Conservation (phyloP, 2,113 vertebrate species). For the Lepidothrix coronata region DNA sequence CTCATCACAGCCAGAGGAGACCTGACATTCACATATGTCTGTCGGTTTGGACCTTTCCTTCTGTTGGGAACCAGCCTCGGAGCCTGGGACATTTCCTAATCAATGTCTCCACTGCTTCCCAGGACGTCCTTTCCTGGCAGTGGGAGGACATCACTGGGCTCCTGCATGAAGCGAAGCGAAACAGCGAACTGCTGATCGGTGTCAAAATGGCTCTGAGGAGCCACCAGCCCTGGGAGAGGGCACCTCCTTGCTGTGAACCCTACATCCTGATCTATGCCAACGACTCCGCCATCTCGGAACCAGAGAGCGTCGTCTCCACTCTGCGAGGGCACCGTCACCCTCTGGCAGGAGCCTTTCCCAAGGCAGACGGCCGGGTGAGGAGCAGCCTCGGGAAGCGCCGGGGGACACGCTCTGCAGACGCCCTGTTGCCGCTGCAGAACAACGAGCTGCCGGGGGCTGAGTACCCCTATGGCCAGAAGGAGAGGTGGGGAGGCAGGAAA, state of each 20-base stretch:
- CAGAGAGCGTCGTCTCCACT: slow-evolving; percentile 85
- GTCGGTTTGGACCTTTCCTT: slow-evolving; percentile 82
- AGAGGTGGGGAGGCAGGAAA: slow-evolving; percentile 80
- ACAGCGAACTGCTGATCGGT: slow-evolving; percentile 80
- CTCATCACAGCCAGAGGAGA: slow-evolving; percentile 50
- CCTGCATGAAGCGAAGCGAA: slow-evolving; percentile 81
- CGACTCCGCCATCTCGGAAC: slow-evolving; percentile 90
- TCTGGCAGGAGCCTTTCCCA: slow-evolving; percentile 30
- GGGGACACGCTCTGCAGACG: slow-evolving; percentile 76
- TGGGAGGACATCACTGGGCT: slow-evolving; percentile 89
- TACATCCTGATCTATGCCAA: slow-evolving; percentile 96
- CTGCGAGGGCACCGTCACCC: slow-evolving; percentile 76
- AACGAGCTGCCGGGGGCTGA: slow-evolving; percentile 91
- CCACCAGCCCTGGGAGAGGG: slow-evolving; percentile 67
- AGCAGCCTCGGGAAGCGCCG: slow-evolving; percentile 25
- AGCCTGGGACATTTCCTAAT: slow-evolving; percentile 79
- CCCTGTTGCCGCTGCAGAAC: slow-evolving; percentile 88
- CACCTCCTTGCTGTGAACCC: slow-evolving; percentile 75
- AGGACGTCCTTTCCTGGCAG: slow-evolving; percentile 83
- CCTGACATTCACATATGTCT: slow-evolving; percentile 77
- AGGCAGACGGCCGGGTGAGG: slow-evolving; percentile 40
- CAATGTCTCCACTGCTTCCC: slow-evolving; percentile 73
- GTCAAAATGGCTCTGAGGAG: slow-evolving; percentile 77
- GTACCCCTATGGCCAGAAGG: slow-evolving; percentile 77
- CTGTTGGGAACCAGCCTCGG: slow-evolving; percentile 68